Conservation (phyloP, 2,888 invertebrate genomes). For the Acanthacorydalis orientalis region DNA sequence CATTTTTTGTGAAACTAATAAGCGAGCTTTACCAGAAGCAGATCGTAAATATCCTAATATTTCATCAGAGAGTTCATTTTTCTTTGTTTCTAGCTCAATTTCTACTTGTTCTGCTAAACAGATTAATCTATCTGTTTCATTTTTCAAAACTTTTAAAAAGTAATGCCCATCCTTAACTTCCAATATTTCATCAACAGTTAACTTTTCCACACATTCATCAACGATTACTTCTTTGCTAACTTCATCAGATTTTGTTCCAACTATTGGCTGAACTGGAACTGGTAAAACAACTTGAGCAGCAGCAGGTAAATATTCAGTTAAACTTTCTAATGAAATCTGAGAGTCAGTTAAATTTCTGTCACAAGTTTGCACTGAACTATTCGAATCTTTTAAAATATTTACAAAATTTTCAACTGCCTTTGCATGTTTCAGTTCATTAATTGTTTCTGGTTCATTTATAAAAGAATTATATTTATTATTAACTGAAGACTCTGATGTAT, state of each 20-base stretch:
- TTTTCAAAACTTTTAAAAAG: conserved; percentile 57
- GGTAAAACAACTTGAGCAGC: conserved; percentile 28
- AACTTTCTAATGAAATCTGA: conserved; percentile 14
- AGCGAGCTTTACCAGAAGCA: conserved; percentile 79
- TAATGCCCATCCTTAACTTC: conserved; percentile 57
- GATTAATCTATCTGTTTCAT: conserved; percentile 53
- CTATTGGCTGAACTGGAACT: conserved; percentile 12
- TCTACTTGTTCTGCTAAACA: conserved; percentile 50
- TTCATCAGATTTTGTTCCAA: not conserved
- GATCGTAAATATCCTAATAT: conserved; percentile 69
- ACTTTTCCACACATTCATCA: conserved; percentile 18
- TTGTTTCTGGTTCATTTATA: not conserved
- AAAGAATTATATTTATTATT: not conserved
- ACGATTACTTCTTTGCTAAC: conserved; percentile 15
- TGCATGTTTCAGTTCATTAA: not conserved
- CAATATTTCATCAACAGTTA: conserved; percentile 13
- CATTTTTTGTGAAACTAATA: conserved; percentile 83
- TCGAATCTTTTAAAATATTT: not conserved
- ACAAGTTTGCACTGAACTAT: no score
- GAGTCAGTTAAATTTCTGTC: no score
- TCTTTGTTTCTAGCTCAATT: conserved; percentile 39
- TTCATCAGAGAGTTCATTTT: conserved; percentile 52
- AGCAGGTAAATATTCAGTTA: conserved; percentile 26
- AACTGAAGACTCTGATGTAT: not conserved
- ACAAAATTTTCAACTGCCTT: not conserved